These are phyloP conservation scores for Esox niger DNA, from an alignment of 2,113 vertebrate species.

Conservation along the genomic window DNA sequence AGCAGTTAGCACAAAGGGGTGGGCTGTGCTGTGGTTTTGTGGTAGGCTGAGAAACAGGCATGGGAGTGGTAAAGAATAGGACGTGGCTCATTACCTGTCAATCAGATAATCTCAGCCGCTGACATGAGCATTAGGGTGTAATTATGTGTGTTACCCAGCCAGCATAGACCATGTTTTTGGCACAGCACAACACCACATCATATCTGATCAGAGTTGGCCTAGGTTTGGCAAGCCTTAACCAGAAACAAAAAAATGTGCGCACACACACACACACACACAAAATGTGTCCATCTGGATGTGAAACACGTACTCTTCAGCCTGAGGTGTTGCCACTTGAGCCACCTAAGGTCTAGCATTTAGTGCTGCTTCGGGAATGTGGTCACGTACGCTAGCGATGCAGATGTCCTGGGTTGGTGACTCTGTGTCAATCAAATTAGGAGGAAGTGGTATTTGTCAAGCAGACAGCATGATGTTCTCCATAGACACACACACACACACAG, in stretches of 20 bases:
- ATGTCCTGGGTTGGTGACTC: no score
- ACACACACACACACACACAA: not conserved
- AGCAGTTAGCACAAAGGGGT: not conserved
- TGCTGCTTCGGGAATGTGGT: no score
- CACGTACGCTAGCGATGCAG: no score
- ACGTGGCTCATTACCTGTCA: constrained; percentile 61
- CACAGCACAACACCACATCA: constrained; percentile 27
- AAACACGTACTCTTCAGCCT: no score
- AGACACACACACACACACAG: not conserved
- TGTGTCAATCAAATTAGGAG: no score
- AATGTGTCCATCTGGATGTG: no score
- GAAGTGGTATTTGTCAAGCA: no score
- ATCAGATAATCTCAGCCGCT: constrained; percentile 58
- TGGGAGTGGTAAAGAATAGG: constrained; percentile 31
- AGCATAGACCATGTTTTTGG: constrained; percentile 37
- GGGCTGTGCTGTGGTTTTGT: constrained; percentile 1
- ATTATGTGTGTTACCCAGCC: constrained; percentile 56
- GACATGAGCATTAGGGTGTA: constrained; percentile 58
- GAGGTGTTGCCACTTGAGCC: no score
- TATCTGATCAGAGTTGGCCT: constrained; percentile 40
- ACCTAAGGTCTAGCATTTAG: no score
- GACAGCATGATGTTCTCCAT: no score
- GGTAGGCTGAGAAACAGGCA: not conserved
- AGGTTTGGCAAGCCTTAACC: constrained; percentile 16
- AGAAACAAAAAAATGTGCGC: constrained; percentile 21